These are phyloP conservation scores for Cephus rjabovi DNA, from an alignment of 2,888 invertebrate genomes.

Conservation along the genomic window DNA sequence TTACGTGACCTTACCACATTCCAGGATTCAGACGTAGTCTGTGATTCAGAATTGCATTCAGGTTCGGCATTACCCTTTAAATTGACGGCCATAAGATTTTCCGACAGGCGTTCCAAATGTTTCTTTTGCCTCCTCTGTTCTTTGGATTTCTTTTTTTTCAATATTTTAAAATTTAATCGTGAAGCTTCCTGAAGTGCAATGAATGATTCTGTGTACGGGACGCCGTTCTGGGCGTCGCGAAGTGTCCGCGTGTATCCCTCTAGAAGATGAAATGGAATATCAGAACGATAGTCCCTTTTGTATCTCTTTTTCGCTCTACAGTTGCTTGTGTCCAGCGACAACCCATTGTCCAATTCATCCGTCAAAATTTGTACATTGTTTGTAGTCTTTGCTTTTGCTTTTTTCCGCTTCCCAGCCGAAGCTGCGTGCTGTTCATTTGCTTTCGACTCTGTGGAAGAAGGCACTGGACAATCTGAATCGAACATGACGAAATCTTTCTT, in stretches of 20 bases:
- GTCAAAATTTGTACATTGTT: not conserved
- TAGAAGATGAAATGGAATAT: not conserved
- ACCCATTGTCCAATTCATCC: not conserved
- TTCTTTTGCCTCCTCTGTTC: slow-evolving; percentile 18
- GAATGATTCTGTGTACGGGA: not conserved
- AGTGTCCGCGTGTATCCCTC: not conserved
- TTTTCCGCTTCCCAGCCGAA: not conserved
- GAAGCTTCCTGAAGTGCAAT: not conserved
- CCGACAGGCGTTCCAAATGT: slow-evolving; percentile 27
- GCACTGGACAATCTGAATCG: not conserved
- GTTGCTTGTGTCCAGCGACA: not conserved
- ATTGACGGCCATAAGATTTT: slow-evolving; percentile 27
- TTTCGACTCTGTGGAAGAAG: not conserved
- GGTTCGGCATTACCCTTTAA: slow-evolving; percentile 5
- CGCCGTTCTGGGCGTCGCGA: not conserved
- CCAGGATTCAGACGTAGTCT: not conserved
- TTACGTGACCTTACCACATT: not conserved
- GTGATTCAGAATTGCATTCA: not conserved
- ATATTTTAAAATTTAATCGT: slow-evolving; percentile 27
- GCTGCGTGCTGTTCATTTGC: not conserved
- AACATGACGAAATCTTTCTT: not conserved
- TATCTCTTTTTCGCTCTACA: not conserved
- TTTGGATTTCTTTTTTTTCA: slow-evolving; percentile 22
- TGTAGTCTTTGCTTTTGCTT: not conserved
- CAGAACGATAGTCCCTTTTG: not conserved